These are phyloP conservation scores for Trichogramma pretiosum DNA, from an alignment of 1,140 invertebrate genomes.

Conservation along the genomic window DNA sequence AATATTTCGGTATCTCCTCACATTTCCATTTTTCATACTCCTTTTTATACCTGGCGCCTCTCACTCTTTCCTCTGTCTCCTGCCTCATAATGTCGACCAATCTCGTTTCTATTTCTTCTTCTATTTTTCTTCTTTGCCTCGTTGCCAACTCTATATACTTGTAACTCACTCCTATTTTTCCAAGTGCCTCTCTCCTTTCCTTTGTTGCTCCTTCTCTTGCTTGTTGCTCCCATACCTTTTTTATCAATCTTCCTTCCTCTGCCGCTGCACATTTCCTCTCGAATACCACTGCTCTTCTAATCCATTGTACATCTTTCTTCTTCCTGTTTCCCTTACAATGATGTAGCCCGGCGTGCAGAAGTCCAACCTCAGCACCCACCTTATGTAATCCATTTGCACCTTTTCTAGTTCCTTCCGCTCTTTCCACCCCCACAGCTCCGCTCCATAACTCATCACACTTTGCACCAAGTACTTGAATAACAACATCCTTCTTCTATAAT, in stretches of 20 bases:
- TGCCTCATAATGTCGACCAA: no score
- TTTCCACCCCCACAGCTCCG: conserved; percentile 18
- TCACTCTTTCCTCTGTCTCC: no score
- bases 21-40: no score
- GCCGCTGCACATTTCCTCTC: no score
- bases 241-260: neutral
- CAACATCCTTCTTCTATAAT: conserved; percentile 12
- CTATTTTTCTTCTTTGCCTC: conserved; percentile 11
- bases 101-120: conserved; percentile 9
- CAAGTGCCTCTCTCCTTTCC: no score
- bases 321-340: conserved; percentile 5
- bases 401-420: conserved; percentile 11
- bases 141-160: neutral
- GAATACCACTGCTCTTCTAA: no score
- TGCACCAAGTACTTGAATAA: conserved; percentile 11
- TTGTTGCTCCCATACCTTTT: no score
- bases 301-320: no score
- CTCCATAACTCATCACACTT: no score
- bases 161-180: conserved; percentile 5
- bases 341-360: conserved; percentile 16
- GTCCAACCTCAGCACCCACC: conserved; percentile 16
- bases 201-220: no score
- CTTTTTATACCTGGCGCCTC: no score
- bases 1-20: no score
- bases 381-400: conserved; percentile 8